Base-by-base conservation (phyloP, 1,140 invertebrate genomes). In the Brachionus rotundiformis region DNA sequence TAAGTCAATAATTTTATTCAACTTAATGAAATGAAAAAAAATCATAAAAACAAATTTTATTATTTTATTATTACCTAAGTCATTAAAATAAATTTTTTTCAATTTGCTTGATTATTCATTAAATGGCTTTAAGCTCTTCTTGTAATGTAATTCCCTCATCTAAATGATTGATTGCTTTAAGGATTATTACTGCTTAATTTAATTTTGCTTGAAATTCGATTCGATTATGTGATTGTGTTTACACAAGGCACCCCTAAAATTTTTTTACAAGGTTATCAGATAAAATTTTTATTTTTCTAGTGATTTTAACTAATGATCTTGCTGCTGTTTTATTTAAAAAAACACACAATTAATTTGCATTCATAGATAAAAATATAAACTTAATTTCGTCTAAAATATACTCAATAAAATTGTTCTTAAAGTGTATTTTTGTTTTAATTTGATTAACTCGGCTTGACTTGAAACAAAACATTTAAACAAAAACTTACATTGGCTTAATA, bases 91-190 rank as follows among this genome's bases (percentile, higher is more conserved):
- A 54, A 54, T 19, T 54, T n/a, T n/a, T n/a, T 54, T 54, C 47
- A 54, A 54, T 54, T 54, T 19, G 47, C 19, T 54, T 19, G 47
- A 16, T 8, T 54, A 54, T 16, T 63, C 29, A 63, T 63, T 63
- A 13, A 29, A 63, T 63, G 25, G n/a, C n/a, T 63, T 63, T 33
- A 63, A 63, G 61, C 47, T 54, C 47, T 19, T 54, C 16, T 54
- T 54, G 19, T 19, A 54, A 54, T 54, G 47, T 54, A 63, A 63
- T 63, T 63, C 29, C 13, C 61, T 1, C 11, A 68, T 33, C 31
- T 36, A 7, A 68, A 19, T 68, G 63, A 68, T 68, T 68, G 63
- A 68, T 68, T 68, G 33, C 63, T 68, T 36, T 68, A 7, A 3
- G 13, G 16, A 68, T 68, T 68, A 68, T 36, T 39, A 16, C 27